These are phyloP conservation scores for Leptopilina drosophilae DNA, from an alignment of 2,888 invertebrate genomes.

Conservation along the genomic window DNA sequence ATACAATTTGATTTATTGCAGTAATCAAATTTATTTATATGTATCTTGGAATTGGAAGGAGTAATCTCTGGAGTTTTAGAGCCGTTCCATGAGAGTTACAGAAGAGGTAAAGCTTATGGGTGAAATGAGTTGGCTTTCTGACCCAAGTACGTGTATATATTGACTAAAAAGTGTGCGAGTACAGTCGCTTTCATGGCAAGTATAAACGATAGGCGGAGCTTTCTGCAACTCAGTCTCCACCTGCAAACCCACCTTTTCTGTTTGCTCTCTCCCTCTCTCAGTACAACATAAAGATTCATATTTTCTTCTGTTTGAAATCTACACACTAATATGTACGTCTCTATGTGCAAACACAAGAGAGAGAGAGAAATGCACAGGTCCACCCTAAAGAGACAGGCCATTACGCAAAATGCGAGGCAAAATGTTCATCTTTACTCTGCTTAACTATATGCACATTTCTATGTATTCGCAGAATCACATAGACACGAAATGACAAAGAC, in stretches of 20 bases:
- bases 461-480: background rate
- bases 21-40: no score
- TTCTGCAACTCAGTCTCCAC: constrained; percentile 65
- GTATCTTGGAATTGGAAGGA: no score
- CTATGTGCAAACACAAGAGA: constrained; percentile 2
- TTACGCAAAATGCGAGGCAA: constrained; percentile 18
- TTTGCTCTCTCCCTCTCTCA: constrained; percentile 6
- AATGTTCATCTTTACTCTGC: constrained; percentile 1
- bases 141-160: constrained; percentile 35
- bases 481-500: constrained; percentile 4
- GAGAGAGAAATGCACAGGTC: background rate
- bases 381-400: constrained; percentile 30
- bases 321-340: constrained; percentile 9
- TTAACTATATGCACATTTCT: constrained; percentile 2
- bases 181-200: constrained; percentile 53
- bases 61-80: no score
- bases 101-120: no score
- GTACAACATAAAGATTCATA: background rate
- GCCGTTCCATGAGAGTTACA: no score
- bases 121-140: no score
- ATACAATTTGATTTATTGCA: no score
- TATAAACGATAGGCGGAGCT: constrained; percentile 68
- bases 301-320: constrained; percentile 27
- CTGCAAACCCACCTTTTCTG: constrained; percentile 66
- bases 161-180: constrained; percentile 49